Conservation (phyloP, 2,113 vertebrate genomes). For the Misgurnus anguillicaudatus region DNA sequence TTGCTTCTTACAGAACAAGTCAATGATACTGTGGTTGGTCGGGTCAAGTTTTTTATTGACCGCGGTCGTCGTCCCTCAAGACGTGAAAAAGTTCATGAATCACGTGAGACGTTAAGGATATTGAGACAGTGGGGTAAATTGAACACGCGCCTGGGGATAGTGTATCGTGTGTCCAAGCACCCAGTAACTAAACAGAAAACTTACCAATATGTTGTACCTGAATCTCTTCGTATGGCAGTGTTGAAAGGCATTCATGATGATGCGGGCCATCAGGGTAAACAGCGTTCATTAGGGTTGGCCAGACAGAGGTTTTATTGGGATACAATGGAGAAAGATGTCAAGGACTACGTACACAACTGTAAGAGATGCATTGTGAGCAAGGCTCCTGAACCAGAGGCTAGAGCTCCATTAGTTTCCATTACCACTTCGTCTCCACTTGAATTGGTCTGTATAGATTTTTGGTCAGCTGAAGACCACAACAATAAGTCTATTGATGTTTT, state of each 20-base stretch:
- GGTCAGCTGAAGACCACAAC: neutral
- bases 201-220: neutral
- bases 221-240: too few relatives aligned
- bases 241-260: too few relatives aligned
- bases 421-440: neutral
- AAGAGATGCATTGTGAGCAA: neutral
- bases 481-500: neutral
- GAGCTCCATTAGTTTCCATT: neutral
- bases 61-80: neutral
- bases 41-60: slow-evolving; percentile 7
- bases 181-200: neutral
- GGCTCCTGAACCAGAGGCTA: neutral
- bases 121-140: slow-evolving; percentile 24
- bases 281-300: too few relatives aligned
- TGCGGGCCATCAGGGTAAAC: too few relatives aligned
- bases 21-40: neutral
- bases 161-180: neutral
- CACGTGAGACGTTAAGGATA: neutral
- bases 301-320: too few relatives aligned
- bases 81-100: neutral
- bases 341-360: neutral
- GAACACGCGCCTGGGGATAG: neutral
- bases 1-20: neutral
- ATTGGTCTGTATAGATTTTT: slow-evolving; percentile 9
- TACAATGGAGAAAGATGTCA: too few relatives aligned